These are phyloP conservation scores for Oligia latruncula DNA, from an alignment of 2,888 invertebrate species.

Conservation along the genomic window DNA sequence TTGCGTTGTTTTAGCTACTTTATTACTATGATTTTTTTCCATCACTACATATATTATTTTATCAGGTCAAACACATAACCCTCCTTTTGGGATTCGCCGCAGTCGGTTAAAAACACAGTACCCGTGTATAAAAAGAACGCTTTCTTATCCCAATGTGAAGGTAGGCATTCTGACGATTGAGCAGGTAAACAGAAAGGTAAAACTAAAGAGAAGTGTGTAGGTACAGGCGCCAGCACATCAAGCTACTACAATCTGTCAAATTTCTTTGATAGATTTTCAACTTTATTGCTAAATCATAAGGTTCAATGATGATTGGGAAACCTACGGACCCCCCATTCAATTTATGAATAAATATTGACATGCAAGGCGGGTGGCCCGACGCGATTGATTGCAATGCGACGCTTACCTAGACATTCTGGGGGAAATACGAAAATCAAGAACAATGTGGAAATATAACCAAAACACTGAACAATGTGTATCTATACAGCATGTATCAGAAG, in stretches of 20 bases:
- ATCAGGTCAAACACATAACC: no score
- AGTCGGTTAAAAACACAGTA: neutral
- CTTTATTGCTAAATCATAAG: no score
- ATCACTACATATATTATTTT: neutral
- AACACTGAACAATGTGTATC: neutral
- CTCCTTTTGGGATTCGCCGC: no score
- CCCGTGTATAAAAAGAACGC: neutral
- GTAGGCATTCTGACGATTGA: neutral
- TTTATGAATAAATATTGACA: conserved; percentile 70
- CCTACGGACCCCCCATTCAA: conserved; percentile 41
- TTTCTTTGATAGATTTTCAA: no score
- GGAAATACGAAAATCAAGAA: conserved; percentile 43
- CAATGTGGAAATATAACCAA: conserved; percentile 14
- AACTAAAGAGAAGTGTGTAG: conserved; percentile 25
- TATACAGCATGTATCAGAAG: neutral
- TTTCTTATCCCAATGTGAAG: neutral
- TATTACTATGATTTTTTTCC: conserved; percentile 13
- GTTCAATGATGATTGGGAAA: neutral
- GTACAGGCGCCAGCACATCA: no score
- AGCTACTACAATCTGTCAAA: no score
- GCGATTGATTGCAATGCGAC: conserved; percentile 67
- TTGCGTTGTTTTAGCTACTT: conserved; percentile 2
- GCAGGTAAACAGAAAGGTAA: conserved; percentile 26
- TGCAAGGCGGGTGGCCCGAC: conserved; percentile 57
- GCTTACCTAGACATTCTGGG: conserved; percentile 32